phyloP scores from a whole-genome alignment of 2,888 invertebrate genomes.

The Drosophila subsilvestris region DNA sequence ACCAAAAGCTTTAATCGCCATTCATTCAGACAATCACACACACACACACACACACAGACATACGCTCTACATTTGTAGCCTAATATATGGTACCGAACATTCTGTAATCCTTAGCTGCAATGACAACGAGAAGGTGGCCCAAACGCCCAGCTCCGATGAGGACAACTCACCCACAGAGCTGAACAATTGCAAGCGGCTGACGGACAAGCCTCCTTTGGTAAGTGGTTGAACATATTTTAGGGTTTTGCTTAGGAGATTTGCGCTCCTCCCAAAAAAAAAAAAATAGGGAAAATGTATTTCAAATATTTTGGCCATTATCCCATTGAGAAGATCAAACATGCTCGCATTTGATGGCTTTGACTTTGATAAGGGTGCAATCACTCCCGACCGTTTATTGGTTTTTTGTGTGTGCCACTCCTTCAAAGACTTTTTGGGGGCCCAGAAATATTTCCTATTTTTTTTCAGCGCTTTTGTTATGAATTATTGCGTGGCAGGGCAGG shows the following conservation, averaged over 20 bases:
- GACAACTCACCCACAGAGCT: constrained; percentile 94
- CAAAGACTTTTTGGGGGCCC: constrained; percentile 38
- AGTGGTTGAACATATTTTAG: constrained; percentile 51
- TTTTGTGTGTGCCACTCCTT: constrained; percentile 28
- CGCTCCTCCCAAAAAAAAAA: not conserved
- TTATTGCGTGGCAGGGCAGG: constrained; percentile 58
- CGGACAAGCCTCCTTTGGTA: constrained; percentile 90
- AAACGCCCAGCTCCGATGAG: constrained; percentile 89
- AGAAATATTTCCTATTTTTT: constrained; percentile 44
- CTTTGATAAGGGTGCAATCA: constrained; percentile 76
- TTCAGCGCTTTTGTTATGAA: constrained; percentile 66
- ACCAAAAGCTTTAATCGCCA: constrained; percentile 61
- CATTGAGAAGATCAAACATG: constrained; percentile 26
- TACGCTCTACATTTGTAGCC: not conserved
- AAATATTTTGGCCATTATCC: constrained; percentile 13
- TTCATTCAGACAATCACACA: constrained; percentile 55
- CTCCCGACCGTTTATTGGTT: constrained; percentile 60
- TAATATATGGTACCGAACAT: not conserved
- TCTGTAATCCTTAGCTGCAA: constrained; percentile 75
- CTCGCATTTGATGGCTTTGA: constrained; percentile 24
- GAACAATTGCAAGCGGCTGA: constrained; percentile 91
- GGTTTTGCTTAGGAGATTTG: constrained; percentile 14
- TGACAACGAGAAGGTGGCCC: constrained; percentile 82
- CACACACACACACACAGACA: constrained; percentile 22
- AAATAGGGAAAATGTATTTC: constrained; percentile 8